Base-by-base conservation (phyloP, 2,888 invertebrate genomes). In the Merodon equestris region DNA sequence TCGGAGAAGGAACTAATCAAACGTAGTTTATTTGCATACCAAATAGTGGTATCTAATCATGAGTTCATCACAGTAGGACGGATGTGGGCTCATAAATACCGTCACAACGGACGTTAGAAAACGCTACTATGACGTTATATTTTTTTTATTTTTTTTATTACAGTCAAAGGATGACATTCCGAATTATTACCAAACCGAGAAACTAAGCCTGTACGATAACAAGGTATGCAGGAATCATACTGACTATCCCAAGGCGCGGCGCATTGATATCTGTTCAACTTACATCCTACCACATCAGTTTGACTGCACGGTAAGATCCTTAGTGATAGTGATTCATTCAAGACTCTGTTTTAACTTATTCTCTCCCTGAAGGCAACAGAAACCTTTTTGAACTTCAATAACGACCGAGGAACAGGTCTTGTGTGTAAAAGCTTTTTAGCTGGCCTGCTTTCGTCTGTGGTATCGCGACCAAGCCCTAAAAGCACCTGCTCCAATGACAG, bases 381-480 rank as follows among this genome's bases (percentile, higher is more conserved):
- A 13, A 50, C 57, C 9, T 61, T 77, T 9, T 54, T 79, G 15
- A 44, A 67, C 1, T 76, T 77, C 4, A 84, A 83, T 51, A 71
- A 44, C 9, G 83, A 84, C 48, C 82, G 82, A 12, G 84, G 84
- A 61, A 82, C 83, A 9, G 84, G 83, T 0, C 70, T 84, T 0
- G 79, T 84, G 5, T 83, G 83, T 34, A 72, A 71, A 3, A 83
- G 70, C 57, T 82, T 74, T 13, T 50, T 84, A 13, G 66, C 83
- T 1, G 84, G 82, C 0, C 44, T 83, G 0, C 71, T 84, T 10
- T 84, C 84, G 5, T 72, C 81, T 1, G 76, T 83, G 27, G 74
- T 83, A 44, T 58, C 67, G 4, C 70, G 60, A 14, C 57, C 74
- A n/a, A 15, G 47, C 45, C 51, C 75, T 3, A 44, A 50, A 7